phyloP scores from a whole-genome alignment of 92 coral and sea anemone genomes.

The Nematostella vectensis region DNA sequence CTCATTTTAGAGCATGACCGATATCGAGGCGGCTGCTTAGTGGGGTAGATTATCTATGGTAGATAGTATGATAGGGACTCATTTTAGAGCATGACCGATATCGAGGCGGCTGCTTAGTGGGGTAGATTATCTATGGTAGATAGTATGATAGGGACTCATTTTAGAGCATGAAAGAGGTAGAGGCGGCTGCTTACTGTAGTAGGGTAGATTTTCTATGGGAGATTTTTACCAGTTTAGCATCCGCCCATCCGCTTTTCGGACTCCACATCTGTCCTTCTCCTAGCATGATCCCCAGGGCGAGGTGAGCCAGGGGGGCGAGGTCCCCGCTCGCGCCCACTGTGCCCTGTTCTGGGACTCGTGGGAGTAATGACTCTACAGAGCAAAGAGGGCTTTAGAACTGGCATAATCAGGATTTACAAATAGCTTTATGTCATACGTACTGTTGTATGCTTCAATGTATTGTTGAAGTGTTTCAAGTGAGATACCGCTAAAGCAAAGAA shows the following conservation, averaged over 20 bases:
- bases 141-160: too few species aligned
- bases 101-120: too few species aligned
- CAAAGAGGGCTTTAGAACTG: too few species aligned
- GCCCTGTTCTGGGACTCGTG: slow-evolving; percentile 95
- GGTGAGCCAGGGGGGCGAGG: slow-evolving; percentile 81
- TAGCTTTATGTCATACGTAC: slow-evolving; percentile 20
- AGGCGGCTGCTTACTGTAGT: too few species aligned
- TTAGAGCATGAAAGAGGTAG: too few species aligned
- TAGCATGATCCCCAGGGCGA: slow-evolving; percentile 74
- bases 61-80: too few species aligned
- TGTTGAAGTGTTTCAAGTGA: slow-evolving; percentile 63
- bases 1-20: too few species aligned
- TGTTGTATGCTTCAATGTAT: slow-evolving; percentile 76
- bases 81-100: too few species aligned
- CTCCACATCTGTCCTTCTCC: slow-evolving; percentile 99
- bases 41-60: too few species aligned
- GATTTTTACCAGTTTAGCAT: slow-evolving; percentile 71
- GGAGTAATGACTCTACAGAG: slow-evolving; percentile 85
- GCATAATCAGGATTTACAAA: neutral
- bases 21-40: too few species aligned
- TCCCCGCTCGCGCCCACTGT: slow-evolving; percentile 98
- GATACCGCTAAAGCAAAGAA: slow-evolving; percentile 57
- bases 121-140: too few species aligned
- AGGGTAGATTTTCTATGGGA: too few species aligned
- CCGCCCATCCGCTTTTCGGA: slow-evolving; percentile 85